Base-by-base conservation (phyloP, 2,888 invertebrate species). In the Brachyptera putata region DNA sequence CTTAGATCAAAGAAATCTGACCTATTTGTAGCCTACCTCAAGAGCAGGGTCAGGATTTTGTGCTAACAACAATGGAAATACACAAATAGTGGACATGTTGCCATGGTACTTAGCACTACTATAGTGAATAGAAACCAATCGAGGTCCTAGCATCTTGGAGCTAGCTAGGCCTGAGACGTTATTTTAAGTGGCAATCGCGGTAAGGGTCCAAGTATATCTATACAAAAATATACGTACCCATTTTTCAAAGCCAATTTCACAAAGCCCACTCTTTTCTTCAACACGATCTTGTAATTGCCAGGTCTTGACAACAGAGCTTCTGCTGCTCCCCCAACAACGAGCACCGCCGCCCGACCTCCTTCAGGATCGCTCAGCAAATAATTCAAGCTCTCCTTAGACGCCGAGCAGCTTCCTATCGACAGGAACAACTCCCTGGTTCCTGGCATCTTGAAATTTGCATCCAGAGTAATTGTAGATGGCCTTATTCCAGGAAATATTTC, bases 251-350 rank as follows among this genome's bases (percentile, higher is more conserved):
- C 91, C 56, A 89, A 72, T 66, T 82, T 84, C 1, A 89, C 76
- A 67, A 91, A 91, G 34, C 91, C 94, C 70, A 87, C 92, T 64
- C 93, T 80, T 56, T 83, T 83, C 66, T 83, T 89, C 13, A 93
- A 71, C n/a, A 89, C 80, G 4, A 92, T 76, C 66, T 81, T 81
- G 65, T 91, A 89, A 58, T 81, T 79, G 2, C 87, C 86, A 0
- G 95, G 93, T 69, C 84, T 84, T 1, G 90, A 86, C 66, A 91
- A 87, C 60, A 95, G 77, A 0, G 93, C 87, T 73, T 97, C 96
- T 5, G 88, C 84, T 0, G 94, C 94, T 0, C 97, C 96, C 0
- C 96, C 96, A 0, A 94, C 85, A 57, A 94, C 83, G 39, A 97
- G 76, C 1, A 87, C 83, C 0, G 84, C 83, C 0, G 81, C 89